These are phyloP conservation scores for Polyommatus iphigenia DNA, from an alignment of 2,888 invertebrate genomes.

Conservation along the genomic window DNA sequence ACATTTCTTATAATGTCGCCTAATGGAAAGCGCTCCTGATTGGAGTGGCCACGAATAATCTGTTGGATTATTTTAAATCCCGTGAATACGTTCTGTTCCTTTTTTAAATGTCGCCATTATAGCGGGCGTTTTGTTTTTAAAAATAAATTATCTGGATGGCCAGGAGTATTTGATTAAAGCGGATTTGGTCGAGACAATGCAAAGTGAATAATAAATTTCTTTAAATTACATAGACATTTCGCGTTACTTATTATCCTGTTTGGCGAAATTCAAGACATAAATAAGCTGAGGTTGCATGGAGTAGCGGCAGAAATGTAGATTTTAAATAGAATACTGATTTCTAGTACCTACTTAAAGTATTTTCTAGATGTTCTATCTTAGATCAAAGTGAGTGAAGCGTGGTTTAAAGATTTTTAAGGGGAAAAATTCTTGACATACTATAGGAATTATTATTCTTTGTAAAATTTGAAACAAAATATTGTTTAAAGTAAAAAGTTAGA, in stretches of 20 bases:
- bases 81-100: conserved; percentile 35
- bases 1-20: conserved; percentile 37
- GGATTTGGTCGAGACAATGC: conserved; percentile 25
- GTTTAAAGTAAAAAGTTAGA: background rate
- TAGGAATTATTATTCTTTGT: background rate
- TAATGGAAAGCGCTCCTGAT: conserved; percentile 44
- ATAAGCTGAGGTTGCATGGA: background rate
- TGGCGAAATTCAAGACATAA: conserved; percentile 16
- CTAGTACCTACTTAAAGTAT: too few species aligned
- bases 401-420: too few species aligned
- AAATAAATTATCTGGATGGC: conserved; percentile 27
- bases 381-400: too few species aligned
- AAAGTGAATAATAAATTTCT: conserved; percentile 25
- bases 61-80: conserved; percentile 43
- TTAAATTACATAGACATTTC: conserved; percentile 28
- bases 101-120: conserved; percentile 37
- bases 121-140: conserved; percentile 25
- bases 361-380: too few species aligned
- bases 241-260: conserved; percentile 15
- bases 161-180: conserved; percentile 28
- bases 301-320: too few species aligned
- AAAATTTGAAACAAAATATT: background rate
- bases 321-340: too few species aligned
- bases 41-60: conserved; percentile 46
- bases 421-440: too few species aligned